phyloP scores from a whole-genome alignment of 2,797 vertebrate species.

The Acanthornis magna region DNA sequence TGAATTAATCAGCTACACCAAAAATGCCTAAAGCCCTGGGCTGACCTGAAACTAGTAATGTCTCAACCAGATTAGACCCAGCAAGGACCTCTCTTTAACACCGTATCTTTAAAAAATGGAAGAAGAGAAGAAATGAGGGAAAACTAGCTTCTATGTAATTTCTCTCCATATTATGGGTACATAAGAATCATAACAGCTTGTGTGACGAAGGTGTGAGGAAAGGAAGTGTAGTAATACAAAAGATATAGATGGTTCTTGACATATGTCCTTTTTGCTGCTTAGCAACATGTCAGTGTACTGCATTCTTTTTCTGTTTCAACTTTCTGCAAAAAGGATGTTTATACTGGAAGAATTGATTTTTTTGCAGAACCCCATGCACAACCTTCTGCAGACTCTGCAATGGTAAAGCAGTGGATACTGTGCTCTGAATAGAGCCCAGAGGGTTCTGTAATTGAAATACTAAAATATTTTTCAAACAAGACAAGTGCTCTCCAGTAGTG shows the following conservation, averaged over 20 bases:
- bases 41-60: background rate
- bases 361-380: background rate
- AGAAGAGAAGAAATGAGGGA: background rate
- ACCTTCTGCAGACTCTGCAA: background rate
- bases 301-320: background rate
- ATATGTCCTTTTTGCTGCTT: slow-evolving; percentile 42
- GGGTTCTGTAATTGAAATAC: background rate
- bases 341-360: background rate
- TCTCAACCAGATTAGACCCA: background rate
- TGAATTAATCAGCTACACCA: background rate
- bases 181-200: background rate
- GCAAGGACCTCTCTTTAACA: background rate
- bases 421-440: background rate
- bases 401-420: background rate
- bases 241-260: slow-evolving; percentile 33
- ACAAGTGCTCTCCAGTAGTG: background rate
- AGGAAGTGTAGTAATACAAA: slow-evolving; percentile 11
- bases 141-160: background rate
- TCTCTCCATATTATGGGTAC: background rate
- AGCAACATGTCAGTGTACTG: slow-evolving; percentile 1
- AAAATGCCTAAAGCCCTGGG: background rate
- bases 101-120: background rate
- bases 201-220: background rate
- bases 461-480: background rate
- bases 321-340: background rate